Evolutionary conservation across 2,113 vertebrate species (phyloP).

Genomic region (Lucifuga dentata): DNA sequence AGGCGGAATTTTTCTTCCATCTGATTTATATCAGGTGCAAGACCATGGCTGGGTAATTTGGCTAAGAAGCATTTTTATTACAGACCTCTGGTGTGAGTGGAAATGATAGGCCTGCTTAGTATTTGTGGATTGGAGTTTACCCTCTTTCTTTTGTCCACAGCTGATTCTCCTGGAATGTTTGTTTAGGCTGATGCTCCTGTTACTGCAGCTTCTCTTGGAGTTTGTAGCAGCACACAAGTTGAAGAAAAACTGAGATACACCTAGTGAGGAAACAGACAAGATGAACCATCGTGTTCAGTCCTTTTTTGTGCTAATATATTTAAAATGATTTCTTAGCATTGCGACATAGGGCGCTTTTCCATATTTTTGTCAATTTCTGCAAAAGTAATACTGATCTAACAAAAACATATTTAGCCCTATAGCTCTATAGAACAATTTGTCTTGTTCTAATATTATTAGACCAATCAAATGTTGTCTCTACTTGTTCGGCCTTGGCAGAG

Average conservation of each 20-base stretch:
- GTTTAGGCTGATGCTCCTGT: slow-evolving; percentile 60
- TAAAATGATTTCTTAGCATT: too few species aligned
- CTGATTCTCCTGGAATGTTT: slow-evolving; percentile 73
- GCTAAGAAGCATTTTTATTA: slow-evolving; percentile 78
- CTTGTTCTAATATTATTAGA: too few species aligned
- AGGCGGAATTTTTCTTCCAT: slow-evolving; percentile 75
- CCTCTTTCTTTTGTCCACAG: slow-evolving; percentile 62
- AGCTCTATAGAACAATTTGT: too few species aligned
- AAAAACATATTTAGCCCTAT: too few species aligned
- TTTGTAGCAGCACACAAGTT: slow-evolving; percentile 33
- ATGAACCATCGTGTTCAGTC: slow-evolving; percentile 6
- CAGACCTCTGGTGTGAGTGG: slow-evolving; percentile 65
- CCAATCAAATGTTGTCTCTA: too few species aligned
- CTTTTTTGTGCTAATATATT: too few species aligned
- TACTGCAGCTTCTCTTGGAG: slow-evolving; percentile 64
- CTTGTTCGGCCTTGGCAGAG: too few species aligned
- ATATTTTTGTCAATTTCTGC: too few species aligned
- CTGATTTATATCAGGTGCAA: slow-evolving; percentile 81
- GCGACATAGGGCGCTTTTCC: too few species aligned
- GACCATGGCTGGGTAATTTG: slow-evolving; percentile 74
- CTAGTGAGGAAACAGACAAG: slow-evolving; percentile 31
- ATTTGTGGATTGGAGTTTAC: slow-evolving; percentile 67
- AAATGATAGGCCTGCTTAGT: slow-evolving; percentile 78
- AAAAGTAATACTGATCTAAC: too few species aligned
- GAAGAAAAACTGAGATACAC: slow-evolving; percentile 56